Evolutionary conservation across 2,113 vertebrate genomes (phyloP).

Genomic region (Carollia perspicillata): DNA sequence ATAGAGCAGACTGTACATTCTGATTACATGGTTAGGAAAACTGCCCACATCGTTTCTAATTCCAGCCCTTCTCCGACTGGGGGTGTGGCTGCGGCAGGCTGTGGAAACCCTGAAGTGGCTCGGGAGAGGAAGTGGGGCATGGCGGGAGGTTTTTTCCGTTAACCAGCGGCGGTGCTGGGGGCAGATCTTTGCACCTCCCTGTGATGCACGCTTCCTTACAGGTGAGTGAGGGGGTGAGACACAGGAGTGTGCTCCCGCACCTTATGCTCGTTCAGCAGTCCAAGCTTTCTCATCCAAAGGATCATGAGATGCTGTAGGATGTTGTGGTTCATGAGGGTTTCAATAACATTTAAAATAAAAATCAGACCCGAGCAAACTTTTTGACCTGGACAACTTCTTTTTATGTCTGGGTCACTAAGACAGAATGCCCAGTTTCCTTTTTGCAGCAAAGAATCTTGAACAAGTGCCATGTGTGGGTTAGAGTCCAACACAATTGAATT

Average conservation of each 20-base stretch:
- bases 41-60: constrained; percentile 60
- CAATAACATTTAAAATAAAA: background rate
- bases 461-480: background rate
- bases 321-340: background rate
- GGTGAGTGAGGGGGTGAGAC: background rate
- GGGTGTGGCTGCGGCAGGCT: background rate
- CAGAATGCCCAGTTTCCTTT: background rate
- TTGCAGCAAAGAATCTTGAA: background rate
- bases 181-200: background rate
- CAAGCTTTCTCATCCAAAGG: background rate
- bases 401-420: background rate
- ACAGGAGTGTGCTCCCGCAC: background rate
- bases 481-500: background rate
- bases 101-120: background rate
- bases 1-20: constrained; percentile 11
- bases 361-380: background rate
- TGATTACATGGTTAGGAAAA: constrained; percentile 50
- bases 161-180: background rate
- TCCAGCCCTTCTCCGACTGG: constrained; percentile 31
- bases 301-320: background rate
- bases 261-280: background rate
- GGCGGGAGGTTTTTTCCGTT: background rate
- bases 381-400: background rate
- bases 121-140: background rate
- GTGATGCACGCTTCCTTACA: background rate